Evolutionary conservation across 2,888 invertebrate genomes (phyloP).

Genomic region (Euzetes globulus): DNA sequence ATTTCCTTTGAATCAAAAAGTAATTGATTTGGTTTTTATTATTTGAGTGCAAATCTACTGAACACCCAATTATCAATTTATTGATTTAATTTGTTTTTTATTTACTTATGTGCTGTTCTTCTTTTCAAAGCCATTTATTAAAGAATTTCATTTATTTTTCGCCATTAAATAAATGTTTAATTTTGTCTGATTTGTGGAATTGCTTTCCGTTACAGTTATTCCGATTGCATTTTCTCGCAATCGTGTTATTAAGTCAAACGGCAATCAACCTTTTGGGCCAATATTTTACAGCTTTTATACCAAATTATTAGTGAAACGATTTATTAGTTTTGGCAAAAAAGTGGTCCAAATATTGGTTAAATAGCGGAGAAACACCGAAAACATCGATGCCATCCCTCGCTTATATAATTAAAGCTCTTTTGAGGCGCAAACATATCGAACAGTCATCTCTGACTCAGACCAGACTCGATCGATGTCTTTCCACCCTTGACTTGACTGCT

Average conservation of each 20-base stretch:
- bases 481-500: conserved; percentile 72
- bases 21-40: not conserved
- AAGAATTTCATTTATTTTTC: not conserved
- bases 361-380: too few relatives aligned
- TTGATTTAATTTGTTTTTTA: not conserved
- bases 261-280: not conserved
- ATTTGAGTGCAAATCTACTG: not conserved
- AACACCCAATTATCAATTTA: not conserved
- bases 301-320: too few relatives aligned
- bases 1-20: not conserved
- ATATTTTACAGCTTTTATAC: too few relatives aligned
- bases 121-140: not conserved
- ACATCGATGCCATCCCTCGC: conserved; percentile 26
- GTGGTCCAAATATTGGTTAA: too few relatives aligned
- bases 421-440: conserved; percentile 35
- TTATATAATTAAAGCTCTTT: conserved; percentile 23
- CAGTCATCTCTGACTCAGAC: conserved; percentile 18
- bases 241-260: too few relatives aligned
- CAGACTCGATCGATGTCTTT: conserved; percentile 58
- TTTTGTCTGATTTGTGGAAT: not conserved
- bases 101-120: not conserved
- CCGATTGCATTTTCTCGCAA: not conserved
- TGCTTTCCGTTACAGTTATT: not conserved
- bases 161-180: not conserved
- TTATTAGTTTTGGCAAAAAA: too few relatives aligned